Evolutionary conservation across 2,797 vertebrate species (phyloP).

Genomic region (Ciconia nigra): DNA sequence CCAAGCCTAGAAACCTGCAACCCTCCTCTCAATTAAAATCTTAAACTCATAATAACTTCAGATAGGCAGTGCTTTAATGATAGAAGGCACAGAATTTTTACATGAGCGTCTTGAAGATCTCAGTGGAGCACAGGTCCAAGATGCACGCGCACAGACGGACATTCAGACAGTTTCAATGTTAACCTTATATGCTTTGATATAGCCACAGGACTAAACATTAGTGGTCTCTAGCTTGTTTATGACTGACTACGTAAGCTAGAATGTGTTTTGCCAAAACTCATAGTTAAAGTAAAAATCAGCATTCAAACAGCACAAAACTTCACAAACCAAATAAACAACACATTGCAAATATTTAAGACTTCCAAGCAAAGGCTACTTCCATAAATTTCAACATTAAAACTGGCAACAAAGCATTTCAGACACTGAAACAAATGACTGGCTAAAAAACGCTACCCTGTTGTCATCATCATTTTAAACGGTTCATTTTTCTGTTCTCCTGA

Average conservation of each 20-base stretch:
- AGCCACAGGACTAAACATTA: neutral
- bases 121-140: neutral
- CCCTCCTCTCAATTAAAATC: neutral
- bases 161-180: neutral
- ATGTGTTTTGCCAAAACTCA: neutral
- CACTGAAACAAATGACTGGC: neutral
- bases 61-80: neutral
- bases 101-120: neutral
- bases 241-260: neutral
- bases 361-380: neutral
- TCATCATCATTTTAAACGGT: neutral
- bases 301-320: neutral
- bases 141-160: neutral
- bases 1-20: neutral
- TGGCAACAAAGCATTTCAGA: neutral
- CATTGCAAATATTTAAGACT: neutral
- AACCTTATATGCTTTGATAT: neutral
- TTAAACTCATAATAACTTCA: neutral
- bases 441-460: accelerated
- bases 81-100: neutral
- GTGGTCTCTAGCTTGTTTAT: neutral
- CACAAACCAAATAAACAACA: conserved; percentile 33
- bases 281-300: conserved; percentile 1
- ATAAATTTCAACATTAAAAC: neutral
- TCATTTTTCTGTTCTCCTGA: neutral